A percentile compares a stretch with the other conserved stretches of the same genome.
Conservation (phyloP, 2,888 invertebrate genomes). For the Glomeris marginata region DNA sequence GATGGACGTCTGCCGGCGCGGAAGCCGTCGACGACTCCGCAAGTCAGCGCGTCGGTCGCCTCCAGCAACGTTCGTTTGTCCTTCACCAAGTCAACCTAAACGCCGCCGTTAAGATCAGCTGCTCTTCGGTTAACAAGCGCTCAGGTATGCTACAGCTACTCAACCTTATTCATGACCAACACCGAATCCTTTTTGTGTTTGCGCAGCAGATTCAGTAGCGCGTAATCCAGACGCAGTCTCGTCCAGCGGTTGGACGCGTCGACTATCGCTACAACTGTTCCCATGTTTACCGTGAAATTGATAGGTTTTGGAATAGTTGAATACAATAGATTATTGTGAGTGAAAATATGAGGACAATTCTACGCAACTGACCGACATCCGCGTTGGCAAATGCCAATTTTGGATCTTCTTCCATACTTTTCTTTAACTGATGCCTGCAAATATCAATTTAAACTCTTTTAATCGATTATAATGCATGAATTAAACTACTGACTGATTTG, state of each 20-base stretch:
- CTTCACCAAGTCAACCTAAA: constrained; percentile 29
- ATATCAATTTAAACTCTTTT: neutral
- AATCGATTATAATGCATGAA: neutral
- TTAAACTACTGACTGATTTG: neutral
- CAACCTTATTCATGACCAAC: constrained; percentile 78
- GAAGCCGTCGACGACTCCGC: constrained; percentile 31
- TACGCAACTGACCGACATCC: constrained; percentile 1
- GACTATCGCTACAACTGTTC: constrained; percentile 63
- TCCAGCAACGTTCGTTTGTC: constrained; percentile 58
- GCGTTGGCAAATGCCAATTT: neutral
- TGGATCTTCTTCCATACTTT: constrained; percentile 4
- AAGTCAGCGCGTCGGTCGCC: constrained; percentile 50
- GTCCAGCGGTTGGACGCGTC: constrained; percentile 59
- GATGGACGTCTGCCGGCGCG: no score
- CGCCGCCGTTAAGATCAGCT: neutral
- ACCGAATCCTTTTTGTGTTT: constrained; percentile 44
- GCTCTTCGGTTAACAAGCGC: neutral
- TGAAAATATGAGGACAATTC: constrained; percentile 31
- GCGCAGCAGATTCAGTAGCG: constrained; percentile 52
- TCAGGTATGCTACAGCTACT: constrained; percentile 14
- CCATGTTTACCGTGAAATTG: no score
- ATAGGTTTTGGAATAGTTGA: no score
- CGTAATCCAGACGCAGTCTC: constrained; percentile 48
- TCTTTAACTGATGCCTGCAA: constrained; percentile 18
- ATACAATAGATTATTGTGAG: no score